Evolutionary conservation across 2,113 vertebrate species (phyloP), one percentile per base, ranked within the genome.

Genomic region (Puffinus mauretanicus): DNA sequence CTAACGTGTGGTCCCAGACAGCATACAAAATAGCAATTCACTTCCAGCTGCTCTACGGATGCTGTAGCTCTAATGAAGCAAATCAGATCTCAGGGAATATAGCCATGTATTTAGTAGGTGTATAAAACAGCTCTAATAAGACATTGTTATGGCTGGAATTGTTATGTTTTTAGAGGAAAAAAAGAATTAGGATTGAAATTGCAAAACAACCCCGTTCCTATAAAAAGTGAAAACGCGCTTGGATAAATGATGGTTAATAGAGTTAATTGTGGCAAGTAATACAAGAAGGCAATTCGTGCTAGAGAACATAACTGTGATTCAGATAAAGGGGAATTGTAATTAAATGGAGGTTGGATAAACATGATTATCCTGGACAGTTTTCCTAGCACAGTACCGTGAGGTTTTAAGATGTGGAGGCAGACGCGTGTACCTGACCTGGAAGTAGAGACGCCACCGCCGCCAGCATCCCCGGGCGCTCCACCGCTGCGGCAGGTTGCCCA

Each of bases 231-330:
- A 93, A 95, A 67, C 2, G 3, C 0, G 1, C 69, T 75, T 78
- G 30, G 80, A 44, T 81, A 92, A 96, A 69, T 64, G 49, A 94
- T 94, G 86, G 95, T 93, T 94, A 96, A 94, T 81, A 62, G 80
- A 92, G 26, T 49, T 83, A 94, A 95, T 94, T 51, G 60, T 15
- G n/a, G 55, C 13, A 20, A 88, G 67, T 42, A 94, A 78, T 70
- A 90, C 30, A 81, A 86, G 64, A 52, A 29, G 27, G 52, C 64
- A 86, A 76, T n/a, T 96, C 60, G 40, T 44, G 55, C 52, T 88
- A 49, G 57, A 75, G 61, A 84, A 86, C 44, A 10, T 64, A 86
- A 91, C 6, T 79, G 47, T 76, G 82, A 82, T 88, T 86, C 88
- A 90, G 60, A 93, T 94, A 79, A 90, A 79, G 61, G 61, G 40